Percentiles rank a stretch among this genome's conserved stretches.
Conservation (phyloP, 2,113 vertebrate genomes). For the Pterophyllum scalare region DNA sequence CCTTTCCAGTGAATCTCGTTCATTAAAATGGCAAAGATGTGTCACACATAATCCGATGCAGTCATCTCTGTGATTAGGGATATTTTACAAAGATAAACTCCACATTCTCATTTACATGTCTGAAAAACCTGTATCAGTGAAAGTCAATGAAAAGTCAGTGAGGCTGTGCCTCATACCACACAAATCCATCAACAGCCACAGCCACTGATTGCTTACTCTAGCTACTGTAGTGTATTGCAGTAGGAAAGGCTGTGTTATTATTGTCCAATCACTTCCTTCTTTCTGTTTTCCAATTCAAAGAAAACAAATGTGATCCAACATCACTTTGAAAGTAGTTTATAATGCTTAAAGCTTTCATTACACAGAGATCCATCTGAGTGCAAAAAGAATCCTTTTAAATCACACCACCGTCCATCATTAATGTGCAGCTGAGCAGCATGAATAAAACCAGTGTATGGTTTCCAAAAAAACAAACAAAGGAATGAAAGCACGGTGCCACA, state of each 20-base stretch:
- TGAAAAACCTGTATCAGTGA: neutral
- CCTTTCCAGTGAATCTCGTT: neutral
- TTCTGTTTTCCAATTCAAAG: neutral
- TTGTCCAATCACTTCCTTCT: conserved; percentile 2
- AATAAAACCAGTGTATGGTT: neutral
- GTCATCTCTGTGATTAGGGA: neutral
- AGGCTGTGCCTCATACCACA: neutral
- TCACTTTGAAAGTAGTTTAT: neutral
- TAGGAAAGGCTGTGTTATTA: neutral
- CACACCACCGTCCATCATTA: neutral
- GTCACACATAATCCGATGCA: neutral
- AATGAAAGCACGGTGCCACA: neutral
- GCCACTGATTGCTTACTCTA: neutral
- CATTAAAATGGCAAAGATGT: conserved; percentile 1
- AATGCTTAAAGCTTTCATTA: conserved; percentile 5
- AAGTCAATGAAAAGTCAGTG: neutral
- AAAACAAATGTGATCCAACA: neutral
- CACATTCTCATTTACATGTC: neutral
- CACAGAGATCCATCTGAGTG: neutral
- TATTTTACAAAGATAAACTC: neutral
- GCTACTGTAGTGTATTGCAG: neutral
- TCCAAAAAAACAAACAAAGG: neutral
- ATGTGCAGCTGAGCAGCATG: neutral
- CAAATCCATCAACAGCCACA: neutral
- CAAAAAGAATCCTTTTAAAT: neutral